Conservation (phyloP, 2,113 vertebrate species). For the Tupaia chinensis region DNA sequence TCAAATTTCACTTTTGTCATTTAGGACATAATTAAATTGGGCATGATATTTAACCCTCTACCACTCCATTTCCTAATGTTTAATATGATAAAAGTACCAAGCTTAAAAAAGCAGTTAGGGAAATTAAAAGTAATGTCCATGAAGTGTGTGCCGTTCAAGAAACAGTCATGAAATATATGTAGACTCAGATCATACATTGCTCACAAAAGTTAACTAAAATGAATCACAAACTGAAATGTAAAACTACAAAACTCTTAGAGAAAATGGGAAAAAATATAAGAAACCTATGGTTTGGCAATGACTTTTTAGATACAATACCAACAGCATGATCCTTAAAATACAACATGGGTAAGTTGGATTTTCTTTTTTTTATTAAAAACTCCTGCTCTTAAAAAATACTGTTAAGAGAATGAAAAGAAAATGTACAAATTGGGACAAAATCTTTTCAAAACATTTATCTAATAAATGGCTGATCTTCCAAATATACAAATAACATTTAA, state of each 20-base stretch:
- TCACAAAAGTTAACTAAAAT: conserved; percentile 34
- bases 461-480: background rate
- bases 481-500: background rate
- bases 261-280: background rate
- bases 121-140: background rate
- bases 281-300: background rate
- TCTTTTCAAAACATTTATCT: background rate
- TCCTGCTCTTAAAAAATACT: background rate
- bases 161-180: background rate
- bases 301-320: background rate
- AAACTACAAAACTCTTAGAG: conserved; percentile 42
- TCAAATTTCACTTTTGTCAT: background rate
- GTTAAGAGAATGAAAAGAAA: conserved; percentile 22
- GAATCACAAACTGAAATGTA: background rate
- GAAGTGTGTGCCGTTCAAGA: background rate
- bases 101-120: background rate
- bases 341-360: background rate
- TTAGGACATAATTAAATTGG: background rate
- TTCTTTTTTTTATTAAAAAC: conserved; percentile 43
- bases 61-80: background rate
- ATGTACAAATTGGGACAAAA: background rate
- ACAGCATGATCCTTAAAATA: background rate
- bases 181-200: background rate
- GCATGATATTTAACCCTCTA: background rate
- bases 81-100: background rate